Base-by-base conservation (phyloP, 2,888 invertebrate genomes). In the Keiferia lycopersicella region DNA sequence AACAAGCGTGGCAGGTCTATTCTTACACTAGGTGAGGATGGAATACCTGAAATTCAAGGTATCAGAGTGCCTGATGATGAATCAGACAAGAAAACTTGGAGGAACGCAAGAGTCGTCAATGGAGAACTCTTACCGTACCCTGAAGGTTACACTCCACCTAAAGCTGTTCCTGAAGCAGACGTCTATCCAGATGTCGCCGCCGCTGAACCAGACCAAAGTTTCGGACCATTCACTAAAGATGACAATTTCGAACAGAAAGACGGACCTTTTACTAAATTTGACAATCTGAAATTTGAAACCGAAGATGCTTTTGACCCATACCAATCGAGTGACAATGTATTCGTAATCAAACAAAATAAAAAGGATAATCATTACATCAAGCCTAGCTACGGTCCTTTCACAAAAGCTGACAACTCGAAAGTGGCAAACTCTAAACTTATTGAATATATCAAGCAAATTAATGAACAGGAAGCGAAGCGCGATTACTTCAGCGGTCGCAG, bases 81-180 rank as follows among this genome's bases (percentile, higher is more conserved):
- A 64, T 94, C 95, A 60, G 96, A 96, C 75, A 95, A 94, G 69
- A 96, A 96, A 79, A 95, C 95, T 0, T 97, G 97, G 97, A 93
- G 97, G 63, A 97, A 97, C 83, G 97, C 97, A 0, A 92, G 97
- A 68, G 97, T 97, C 14, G 96, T 97, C 57, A 97, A 97, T 76
- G 96, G 96, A 63, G 94, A 96, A 80, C 84, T 97, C 61, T 92
- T 96, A 57, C 95, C 96, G 18, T 95, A 96, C 73, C 95, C 95
- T 59, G 93, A 94, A 74, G 95, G 94, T 7, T 94, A 94, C 70
- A 93, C 93, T 67, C 94, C 95, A 60, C 93, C 94, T 1, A 93
- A 93, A 68, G 94, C 93, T 58, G 90, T 94, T 20, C 91, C 94
- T 1, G 87, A 93, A 64, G 92, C 93, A 0, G 93, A 94, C 68